Percentiles rank a stretch among this genome's conserved stretches.
These are phyloP conservation scores for Plotosus lineatus DNA, from an alignment of 2,113 vertebrate species.

Conservation along the genomic window DNA sequence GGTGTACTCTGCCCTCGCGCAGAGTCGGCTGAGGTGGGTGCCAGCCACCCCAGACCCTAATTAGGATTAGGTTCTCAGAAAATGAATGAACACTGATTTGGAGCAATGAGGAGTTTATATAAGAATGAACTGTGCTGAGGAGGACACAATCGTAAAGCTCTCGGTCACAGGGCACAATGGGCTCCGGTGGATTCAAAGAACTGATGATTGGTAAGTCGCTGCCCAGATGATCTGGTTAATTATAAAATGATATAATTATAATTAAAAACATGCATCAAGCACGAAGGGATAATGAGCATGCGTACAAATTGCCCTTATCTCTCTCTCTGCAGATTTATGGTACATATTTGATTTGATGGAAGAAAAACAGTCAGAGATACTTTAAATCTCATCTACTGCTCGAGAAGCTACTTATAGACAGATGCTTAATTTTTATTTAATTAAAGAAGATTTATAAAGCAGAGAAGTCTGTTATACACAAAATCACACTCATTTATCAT, in stretches of 20 bases:
- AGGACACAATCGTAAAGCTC: slow-evolving; percentile 21
- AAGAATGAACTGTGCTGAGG: slow-evolving; percentile 18
- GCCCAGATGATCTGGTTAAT: slow-evolving; percentile 12
- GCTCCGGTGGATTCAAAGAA: slow-evolving; percentile 1
- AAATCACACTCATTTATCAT: no score
- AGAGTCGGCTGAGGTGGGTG: no score
- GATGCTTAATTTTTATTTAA: no score
- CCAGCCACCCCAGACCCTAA: no score
- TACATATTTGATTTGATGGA: not conserved
- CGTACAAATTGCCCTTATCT: not conserved
- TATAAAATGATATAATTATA: slow-evolving; percentile 10
- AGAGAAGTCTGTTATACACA: no score
- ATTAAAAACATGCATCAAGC: not conserved
- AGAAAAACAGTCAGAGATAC: not conserved
- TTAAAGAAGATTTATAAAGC: no score
- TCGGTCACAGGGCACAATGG: slow-evolving; percentile 7
- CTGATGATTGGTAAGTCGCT: slow-evolving; percentile 24
- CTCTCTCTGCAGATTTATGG: not conserved
- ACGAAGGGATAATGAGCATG: not conserved
- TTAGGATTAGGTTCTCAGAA: no score
- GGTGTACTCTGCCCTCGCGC: no score
- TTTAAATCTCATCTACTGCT: not conserved
- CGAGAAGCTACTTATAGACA: not conserved
- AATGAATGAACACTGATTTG: slow-evolving; percentile 17
- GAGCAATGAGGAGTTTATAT: slow-evolving; percentile 33